Percentiles rank a stretch among this genome's conserved stretches.
These are phyloP conservation scores for Taxidea taxus DNA, from an alignment of 2,113 vertebrate genomes.

Conservation along the genomic window DNA sequence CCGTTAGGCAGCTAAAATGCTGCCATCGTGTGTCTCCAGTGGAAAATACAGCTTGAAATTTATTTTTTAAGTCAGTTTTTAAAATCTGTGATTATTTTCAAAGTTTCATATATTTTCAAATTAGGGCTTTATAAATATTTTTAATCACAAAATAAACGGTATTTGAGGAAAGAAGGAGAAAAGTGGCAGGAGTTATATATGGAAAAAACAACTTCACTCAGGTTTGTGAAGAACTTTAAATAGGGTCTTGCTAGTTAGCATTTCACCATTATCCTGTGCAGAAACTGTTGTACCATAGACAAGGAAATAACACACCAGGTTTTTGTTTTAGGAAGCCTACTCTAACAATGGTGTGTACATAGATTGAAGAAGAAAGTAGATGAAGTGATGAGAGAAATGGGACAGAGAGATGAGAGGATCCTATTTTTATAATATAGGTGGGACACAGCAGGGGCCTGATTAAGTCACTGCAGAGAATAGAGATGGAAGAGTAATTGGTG, in stretches of 20 bases:
- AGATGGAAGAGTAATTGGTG: not conserved
- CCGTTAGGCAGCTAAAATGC: not conserved
- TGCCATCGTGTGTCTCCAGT: not conserved
- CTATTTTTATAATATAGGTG: not conserved
- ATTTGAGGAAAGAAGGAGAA: not conserved
- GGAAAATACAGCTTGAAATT: not conserved
- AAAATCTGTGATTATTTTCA: not conserved
- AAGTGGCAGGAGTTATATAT: not conserved
- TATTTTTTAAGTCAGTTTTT: not conserved
- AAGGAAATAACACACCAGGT: not conserved
- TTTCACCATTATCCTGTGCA: not conserved
- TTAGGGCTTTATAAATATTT: not conserved
- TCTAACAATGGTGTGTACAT: not conserved
- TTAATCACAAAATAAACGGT: not conserved
- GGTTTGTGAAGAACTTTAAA: not conserved
- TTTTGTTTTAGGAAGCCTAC: not conserved
- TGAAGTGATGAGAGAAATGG: not conserved
- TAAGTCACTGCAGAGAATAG: not conserved
- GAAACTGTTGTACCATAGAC: not conserved
- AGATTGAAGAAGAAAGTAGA: not conserved
- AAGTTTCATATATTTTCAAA: not conserved
- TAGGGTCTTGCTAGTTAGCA: not conserved
- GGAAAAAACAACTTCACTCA: not conserved
- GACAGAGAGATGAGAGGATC: not conserved
- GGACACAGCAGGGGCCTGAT: not conserved